Base-by-base conservation (phyloP, 2,888 invertebrate species). In the Andrena bicolor region DNA sequence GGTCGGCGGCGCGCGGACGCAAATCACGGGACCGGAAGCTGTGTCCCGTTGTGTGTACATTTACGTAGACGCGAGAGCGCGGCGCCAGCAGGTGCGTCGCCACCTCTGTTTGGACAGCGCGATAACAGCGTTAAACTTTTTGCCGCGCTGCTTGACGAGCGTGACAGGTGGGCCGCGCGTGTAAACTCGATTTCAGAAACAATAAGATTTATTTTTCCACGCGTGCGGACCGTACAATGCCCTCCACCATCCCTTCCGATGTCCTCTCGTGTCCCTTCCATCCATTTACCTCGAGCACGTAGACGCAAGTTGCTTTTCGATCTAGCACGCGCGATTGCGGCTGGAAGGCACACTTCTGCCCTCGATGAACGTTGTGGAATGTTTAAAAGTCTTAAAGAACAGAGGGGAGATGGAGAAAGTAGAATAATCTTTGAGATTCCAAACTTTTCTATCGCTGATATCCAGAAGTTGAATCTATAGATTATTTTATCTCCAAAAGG, bases 91-190 rank as follows among this genome's bases (percentile, higher is more conserved):
- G 70, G 80, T 80, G 71, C 75, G 79, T 75, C 68, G 69, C 74
- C 80, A 60, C 56, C 75, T 70, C 76, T 87, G 89, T 90, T 88
- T 87, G 87, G 82, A 87, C 81, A 88, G 83, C 84, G 81, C 80
- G 87, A 90, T 89, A 85, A 90, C 87, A 82, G 83, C 78, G 87
- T 88, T 87, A 87, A 89, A 89, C 87, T 90, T 87, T 88, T 89
- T 83, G 85, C 77, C 84, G 82, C 58, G 71, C 66, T 79, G 80
- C 76, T 84, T 86, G 87, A 89, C 82, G 83, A 85, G 79, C 81
- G 76, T 80, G 87, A 83, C 83, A 81, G 83, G 76, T 81, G 84
- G 87, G 76, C 87, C 85, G 80, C 69, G 63, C 85, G 65, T 51
- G 84, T 87, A 89, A 89, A 88, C 82, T 89, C 83, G 87, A 88